Percentiles rank a stretch among this genome's conserved stretches.
These are phyloP conservation scores for Alethe diademata DNA, from an alignment of 2,113 vertebrate genomes.

Conservation along the genomic window DNA sequence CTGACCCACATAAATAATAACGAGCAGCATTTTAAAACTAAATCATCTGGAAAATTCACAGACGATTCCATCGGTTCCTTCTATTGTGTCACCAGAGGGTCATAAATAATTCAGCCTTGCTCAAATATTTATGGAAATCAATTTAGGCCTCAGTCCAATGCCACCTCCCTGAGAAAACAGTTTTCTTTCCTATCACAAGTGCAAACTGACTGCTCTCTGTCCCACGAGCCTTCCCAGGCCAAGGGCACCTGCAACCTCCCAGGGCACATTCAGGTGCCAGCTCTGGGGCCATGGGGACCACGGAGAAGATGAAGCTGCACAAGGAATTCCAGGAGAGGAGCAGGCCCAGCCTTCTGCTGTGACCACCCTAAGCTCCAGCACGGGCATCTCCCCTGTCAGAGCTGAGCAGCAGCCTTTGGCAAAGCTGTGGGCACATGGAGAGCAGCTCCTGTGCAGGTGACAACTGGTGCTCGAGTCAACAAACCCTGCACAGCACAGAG, in stretches of 20 bases:
- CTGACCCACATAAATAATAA: conserved; percentile 50
- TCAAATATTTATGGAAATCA: conserved; percentile 76
- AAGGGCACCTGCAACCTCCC: neutral
- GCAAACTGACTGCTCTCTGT: neutral
- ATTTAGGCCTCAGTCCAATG: conserved; percentile 51
- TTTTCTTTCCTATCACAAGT: neutral
- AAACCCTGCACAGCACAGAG: neutral
- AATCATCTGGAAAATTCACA: conserved; percentile 67
- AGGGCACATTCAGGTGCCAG: neutral
- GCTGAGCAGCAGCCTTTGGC: neutral
- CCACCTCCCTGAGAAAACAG: conserved; percentile 59
- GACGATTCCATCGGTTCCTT: neutral
- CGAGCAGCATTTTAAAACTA: conserved; percentile 50
- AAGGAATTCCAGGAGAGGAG: neutral
- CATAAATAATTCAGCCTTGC: conserved; percentile 73
- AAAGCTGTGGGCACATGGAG: neutral
- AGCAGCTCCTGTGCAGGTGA: neutral
- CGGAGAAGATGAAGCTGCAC: neutral
- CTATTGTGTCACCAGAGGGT: conserved; percentile 54
- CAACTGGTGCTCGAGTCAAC: neutral
- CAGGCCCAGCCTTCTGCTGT: neutral
- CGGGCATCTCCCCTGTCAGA: neutral
- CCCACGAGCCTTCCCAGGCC: neutral
- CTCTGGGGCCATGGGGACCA: rapidly evolving
- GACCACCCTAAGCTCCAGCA: neutral